phyloP scores from a whole-genome alignment of 2,888 invertebrate species.

The Phaonia tiefii region DNA sequence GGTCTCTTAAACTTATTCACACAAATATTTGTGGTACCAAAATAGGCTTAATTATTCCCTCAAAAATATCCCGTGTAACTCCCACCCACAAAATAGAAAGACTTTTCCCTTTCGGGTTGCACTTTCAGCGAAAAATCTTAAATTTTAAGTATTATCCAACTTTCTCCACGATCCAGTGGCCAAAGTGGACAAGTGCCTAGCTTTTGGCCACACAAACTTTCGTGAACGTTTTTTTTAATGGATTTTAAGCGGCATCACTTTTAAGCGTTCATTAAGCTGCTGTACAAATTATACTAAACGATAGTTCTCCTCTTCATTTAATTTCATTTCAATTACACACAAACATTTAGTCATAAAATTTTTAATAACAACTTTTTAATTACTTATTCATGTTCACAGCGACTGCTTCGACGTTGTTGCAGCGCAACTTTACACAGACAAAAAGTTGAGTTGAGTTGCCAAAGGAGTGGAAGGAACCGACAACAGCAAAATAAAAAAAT shows the following conservation, averaged over 20 bases:
- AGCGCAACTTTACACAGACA: background rate
- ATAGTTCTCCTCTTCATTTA: slow-evolving; percentile 53
- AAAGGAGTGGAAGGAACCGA: background rate
- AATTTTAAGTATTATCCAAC: no score
- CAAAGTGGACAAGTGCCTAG: background rate
- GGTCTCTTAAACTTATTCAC: no score
- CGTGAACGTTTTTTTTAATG: slow-evolving; percentile 20
- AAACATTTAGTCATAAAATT: slow-evolving; percentile 64
- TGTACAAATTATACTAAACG: slow-evolving; percentile 54
- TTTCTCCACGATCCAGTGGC: slow-evolving; percentile 22
- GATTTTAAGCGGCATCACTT: slow-evolving; percentile 23
- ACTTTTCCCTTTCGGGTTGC: no score
- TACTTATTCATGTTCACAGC: slow-evolving; percentile 68
- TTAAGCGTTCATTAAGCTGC: slow-evolving; percentile 54
- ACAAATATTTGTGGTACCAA: no score
- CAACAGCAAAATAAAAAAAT: no score
- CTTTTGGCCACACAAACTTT: background rate
- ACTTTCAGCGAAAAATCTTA: no score
- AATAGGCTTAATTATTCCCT: no score
- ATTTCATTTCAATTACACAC: slow-evolving; percentile 68
- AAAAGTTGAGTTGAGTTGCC: slow-evolving; percentile 15
- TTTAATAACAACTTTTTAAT: slow-evolving; percentile 70
- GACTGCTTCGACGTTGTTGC: background rate
- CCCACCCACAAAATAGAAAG: no score
- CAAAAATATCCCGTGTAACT: no score